phyloP scores from a whole-genome alignment of 2,797 vertebrate genomes.

The Paedocypris micromegethes region DNA sequence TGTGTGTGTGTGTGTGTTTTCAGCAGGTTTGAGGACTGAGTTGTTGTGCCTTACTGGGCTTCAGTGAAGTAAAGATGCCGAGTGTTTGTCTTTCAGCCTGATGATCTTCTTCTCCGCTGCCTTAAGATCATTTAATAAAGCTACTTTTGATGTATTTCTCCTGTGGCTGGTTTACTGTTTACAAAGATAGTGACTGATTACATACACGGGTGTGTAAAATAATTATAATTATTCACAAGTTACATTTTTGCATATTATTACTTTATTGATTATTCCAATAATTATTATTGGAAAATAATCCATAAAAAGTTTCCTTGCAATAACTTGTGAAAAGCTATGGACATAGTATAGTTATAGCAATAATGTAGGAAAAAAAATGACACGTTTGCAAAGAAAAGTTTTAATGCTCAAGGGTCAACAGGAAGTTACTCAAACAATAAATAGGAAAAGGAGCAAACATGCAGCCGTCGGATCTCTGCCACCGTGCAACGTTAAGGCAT shows the following conservation, averaged over 20 bases:
- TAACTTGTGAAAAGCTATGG: no score
- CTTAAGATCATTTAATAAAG: conserved; percentile 70
- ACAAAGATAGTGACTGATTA: no score
- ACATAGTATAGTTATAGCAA: no score
- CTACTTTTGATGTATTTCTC: conserved; percentile 54
- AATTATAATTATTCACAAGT: no score
- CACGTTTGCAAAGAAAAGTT: conserved; percentile 22
- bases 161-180: background rate
- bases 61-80: conserved; percentile 28
- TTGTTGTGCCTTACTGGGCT: conserved; percentile 30
- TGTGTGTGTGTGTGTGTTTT: background rate
- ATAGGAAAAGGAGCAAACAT: conserved; percentile 27
- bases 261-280: no score
- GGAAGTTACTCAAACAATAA: conserved; percentile 28
- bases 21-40: conserved; percentile 9
- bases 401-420: conserved; percentile 23
- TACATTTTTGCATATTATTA: no score
- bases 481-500: conserved; percentile 41
- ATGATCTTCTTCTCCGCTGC: conserved; percentile 68
- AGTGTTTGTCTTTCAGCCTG: conserved; percentile 47
- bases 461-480: conserved; percentile 35
- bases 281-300: no score
- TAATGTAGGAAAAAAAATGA: background rate
- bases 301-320: no score
- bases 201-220: no score